Base-by-base conservation (phyloP, 2,113 vertebrate genomes). In the Sorex araneus region DNA sequence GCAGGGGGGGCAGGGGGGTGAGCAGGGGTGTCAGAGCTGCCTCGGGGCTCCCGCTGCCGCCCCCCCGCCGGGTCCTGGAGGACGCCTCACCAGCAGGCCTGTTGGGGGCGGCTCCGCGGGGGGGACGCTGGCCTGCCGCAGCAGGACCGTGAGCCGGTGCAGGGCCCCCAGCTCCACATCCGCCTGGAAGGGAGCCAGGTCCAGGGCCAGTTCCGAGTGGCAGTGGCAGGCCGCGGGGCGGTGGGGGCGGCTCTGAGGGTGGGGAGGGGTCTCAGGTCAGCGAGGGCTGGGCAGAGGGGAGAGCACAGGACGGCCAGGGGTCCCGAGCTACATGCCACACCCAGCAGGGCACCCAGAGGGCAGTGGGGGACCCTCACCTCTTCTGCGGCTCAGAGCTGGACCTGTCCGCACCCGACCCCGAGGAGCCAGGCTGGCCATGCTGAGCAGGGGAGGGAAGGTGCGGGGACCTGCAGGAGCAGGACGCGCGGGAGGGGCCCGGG, bases 131-230 rank as follows among this genome's bases (percentile, higher is more conserved):
- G 96, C 75, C 8, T 94, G 92, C 28, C 1, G 88, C 25, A 97
- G 86, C 13, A 98, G 81, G 45, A 94, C 94, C 8, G 94, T 63
- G 0, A 98, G 95, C 11, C 98, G 97, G 78, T 98, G 97, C 64
- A 98, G 81, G 27, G 96, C 89, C 11, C 97, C 97, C 57, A 98
- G 89, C 50, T 98, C 97, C 63, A 98, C 89, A 0, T 98, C 97
- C 0, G 96, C 93, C 47, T 97, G 95, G 91, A 97, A 98, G 32
- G 96, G 94, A 0, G 95, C 96, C 91, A 98, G 92, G 32, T 97
- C 97, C 45, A 97, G 85, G 66, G 69, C 84, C 87, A 98, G 83
- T 19, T 98, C 97, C 16, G 97, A 96, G 32, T 94, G 96, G 54
- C 93, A 95, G 16, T 86, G 93, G 88, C 94, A 92, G 74, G 95